phyloP scores from a whole-genome alignment of 2,888 invertebrate species.

The Pelosia muscerda region DNA sequence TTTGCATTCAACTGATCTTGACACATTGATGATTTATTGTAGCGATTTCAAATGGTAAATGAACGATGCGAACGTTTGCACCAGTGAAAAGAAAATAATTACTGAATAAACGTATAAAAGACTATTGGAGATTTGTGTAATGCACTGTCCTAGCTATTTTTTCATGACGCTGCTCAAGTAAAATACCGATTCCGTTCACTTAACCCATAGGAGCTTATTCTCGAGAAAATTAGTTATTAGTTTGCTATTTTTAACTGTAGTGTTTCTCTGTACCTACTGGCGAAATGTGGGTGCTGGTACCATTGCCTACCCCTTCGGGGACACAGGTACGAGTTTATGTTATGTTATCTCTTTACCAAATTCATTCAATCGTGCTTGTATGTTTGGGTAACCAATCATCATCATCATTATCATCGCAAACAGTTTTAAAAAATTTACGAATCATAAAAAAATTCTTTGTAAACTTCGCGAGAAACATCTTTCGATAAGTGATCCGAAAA shows the following conservation, averaged over 20 bases:
- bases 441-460: too few species aligned
- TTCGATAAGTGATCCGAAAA: background rate
- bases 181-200: background rate
- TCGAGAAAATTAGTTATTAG: too few species aligned
- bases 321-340: background rate
- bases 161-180: background rate
- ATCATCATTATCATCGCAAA: too few species aligned
- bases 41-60: constrained; percentile 21
- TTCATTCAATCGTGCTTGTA: too few species aligned
- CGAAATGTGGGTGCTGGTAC: too few species aligned
- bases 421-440: background rate
- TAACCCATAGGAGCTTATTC: background rate
- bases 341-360: too few species aligned
- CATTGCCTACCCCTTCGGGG: too few species aligned
- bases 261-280: background rate
- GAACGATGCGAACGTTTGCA: constrained; percentile 27
- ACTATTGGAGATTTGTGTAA: background rate
- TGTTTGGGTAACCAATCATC: too few species aligned
- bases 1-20: constrained; percentile 50
- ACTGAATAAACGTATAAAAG: background rate
- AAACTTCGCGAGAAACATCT: background rate
- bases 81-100: constrained; percentile 18
- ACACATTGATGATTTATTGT: constrained; percentile 54
- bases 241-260: background rate
- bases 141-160: background rate